Base-by-base conservation (phyloP, 2,888 invertebrate species). In the Erynnis tages region DNA sequence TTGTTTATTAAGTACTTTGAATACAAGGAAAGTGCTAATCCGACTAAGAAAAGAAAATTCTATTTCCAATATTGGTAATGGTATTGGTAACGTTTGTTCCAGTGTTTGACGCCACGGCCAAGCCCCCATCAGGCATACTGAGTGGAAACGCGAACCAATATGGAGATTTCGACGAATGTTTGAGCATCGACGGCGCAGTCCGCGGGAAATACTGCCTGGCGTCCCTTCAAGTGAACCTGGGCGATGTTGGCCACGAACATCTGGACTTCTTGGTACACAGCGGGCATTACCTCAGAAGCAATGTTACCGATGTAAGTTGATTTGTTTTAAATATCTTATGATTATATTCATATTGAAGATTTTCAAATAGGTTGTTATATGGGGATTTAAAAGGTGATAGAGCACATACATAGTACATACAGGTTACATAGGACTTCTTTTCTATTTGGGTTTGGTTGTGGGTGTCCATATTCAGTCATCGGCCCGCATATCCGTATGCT, bases 31-130 rank as follows among this genome's bases (percentile, higher is more conserved):
- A 8, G 8, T 8, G 8, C 25, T 25, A 25, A 8, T 4, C 4
- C 7, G 25, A n/a, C n/a, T 4, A 25, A 5, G 7, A 6, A 25
- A n/a, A 25, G 2, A 25, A 25, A 25, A 25, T 4, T 25, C 7
- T 30, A 2, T 10, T 11, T 30, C 2, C 5, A 5, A 30, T 30
- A 11, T 10, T 10, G 10, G 4, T 30, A n/a, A 4, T 14, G 14
- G 14, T 19, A 19, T 19, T 21, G 2, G 21, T 32, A 21, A 34
- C 27, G 21, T 56, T 73, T 72, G 63, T 85, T 86, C 23, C 78
- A 94, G 94, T 94, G 93, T 91, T 93, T 67, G 94, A 94, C 71
- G 92, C 94, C n/a, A 91, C 93, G 2, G 94, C 93, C 1, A 94
- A 94, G 73, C 85, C 92, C 4, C 92, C 94, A 0, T 91, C 94